Percentiles rank a stretch among this genome's conserved stretches.
Conservation (phyloP, 2,113 vertebrate species). For the Phalacrocorax carbo region DNA sequence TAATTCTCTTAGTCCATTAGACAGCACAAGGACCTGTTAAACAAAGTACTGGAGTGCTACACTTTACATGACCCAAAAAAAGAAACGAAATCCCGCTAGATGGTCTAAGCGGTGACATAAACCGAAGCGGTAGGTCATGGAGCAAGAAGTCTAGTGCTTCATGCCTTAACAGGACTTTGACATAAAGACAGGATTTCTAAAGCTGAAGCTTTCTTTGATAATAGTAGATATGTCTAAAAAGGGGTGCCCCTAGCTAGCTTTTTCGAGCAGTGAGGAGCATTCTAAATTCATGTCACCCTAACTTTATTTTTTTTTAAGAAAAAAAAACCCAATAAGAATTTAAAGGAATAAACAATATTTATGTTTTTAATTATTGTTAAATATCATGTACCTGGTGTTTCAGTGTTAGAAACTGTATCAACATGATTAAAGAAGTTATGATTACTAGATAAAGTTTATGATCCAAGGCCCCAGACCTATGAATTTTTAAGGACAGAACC, state of each 20-base stretch:
- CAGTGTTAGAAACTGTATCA: background rate
- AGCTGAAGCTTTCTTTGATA: background rate
- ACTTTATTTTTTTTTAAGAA: background rate
- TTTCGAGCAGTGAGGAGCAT: background rate
- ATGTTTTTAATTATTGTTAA: background rate
- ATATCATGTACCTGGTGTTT: background rate
- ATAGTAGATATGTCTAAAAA: background rate
- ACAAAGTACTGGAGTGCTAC: conserved; percentile 6
- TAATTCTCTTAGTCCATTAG: conserved; percentile 67
- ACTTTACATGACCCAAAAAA: background rate
- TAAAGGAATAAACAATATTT: background rate
- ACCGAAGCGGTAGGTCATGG: background rate
- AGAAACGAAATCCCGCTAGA: background rate
- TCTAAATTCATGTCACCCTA: background rate
- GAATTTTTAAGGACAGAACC: conserved; percentile 43
- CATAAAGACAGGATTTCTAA: background rate
- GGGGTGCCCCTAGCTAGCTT: background rate
- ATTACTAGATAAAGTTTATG: conserved; percentile 32
- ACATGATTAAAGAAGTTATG: background rate
- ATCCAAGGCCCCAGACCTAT: background rate
- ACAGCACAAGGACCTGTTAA: conserved; percentile 53
- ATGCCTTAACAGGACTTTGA: background rate
- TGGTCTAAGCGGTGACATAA: background rate
- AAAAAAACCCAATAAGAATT: background rate
- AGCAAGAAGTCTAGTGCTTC: background rate